Base-by-base conservation (phyloP, 2,888 invertebrate genomes). In the Acanthopleura granulata region DNA sequence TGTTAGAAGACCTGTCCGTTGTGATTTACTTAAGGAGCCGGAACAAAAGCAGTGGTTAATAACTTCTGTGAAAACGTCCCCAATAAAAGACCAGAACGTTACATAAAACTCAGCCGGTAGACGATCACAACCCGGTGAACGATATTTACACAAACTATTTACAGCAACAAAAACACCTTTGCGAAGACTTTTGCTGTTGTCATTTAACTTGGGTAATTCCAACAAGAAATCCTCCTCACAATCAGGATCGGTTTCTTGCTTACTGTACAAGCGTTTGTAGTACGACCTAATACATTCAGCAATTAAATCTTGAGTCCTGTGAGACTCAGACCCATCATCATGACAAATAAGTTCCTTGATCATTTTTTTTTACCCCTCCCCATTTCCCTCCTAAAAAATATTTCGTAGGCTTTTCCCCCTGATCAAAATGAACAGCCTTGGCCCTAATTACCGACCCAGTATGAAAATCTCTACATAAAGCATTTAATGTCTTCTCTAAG, bases 21-120 rank as follows among this genome's bases (percentile, higher is more conserved):
- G 57, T 57, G 57, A 57, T n/a, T 4, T 3, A 22, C 57, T 57
- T 57, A 57, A 57, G 3, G 1, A 4, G 12, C 3, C 57, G 3
- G n/a, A 6, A 57, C 4, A 12, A 57, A 57, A 57, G 1, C 57
- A 57, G 22, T 18, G 6, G 12, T 57, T 57, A 22, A 57, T 12
- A 57, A 57, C n/a, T 22, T 57, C 22, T 57, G 57, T 57, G 12
- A n/a, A 57, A 9, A 57, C 12, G 22, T 57, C 57, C 3, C 12
- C 57, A 18, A 57, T 18, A 1, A 57, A 4, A 12, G n/a, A 6
- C 57, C 57, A 57, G 12, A 57, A 57, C 6, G 3, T 18, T 3
- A 57, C 57, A 57, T 57, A 57, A 57, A 57, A 57, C 12, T 57
- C 57, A n/a, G 57, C 57, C 22, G 57, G 57, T n/a, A 57, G 57